These are phyloP conservation scores for Galeruca laticollis DNA, from an alignment of 2,888 invertebrate species.

Conservation along the genomic window DNA sequence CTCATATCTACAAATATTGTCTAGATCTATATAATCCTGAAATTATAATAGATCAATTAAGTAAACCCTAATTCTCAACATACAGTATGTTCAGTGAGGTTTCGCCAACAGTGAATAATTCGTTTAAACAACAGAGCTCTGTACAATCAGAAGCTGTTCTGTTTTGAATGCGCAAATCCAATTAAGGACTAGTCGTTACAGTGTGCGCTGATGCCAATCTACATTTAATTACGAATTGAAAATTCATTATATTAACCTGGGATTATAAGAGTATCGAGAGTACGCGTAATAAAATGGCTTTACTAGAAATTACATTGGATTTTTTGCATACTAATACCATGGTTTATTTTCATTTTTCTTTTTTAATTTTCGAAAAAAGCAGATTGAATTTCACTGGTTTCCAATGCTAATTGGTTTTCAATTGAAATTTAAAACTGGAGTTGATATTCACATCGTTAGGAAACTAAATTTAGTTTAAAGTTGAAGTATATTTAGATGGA, in stretches of 20 bases:
- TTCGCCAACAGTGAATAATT: constrained; percentile 23
- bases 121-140: constrained; percentile 31
- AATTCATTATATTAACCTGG: constrained; percentile 52
- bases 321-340: constrained; percentile 17
- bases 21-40: no score
- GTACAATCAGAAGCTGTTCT: constrained; percentile 39
- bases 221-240: constrained; percentile 55
- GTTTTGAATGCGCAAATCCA: constrained; percentile 45
- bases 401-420: constrained; percentile 26
- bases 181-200: constrained; percentile 29
- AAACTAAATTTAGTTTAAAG: background rate
- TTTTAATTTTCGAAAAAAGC: constrained; percentile 11
- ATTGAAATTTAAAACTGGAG: constrained; percentile 10
- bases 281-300: constrained; percentile 33
- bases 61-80: background rate
- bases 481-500: no score
- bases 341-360: constrained; percentile 5
- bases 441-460: background rate
- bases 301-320: constrained; percentile 23
- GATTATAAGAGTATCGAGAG: constrained; percentile 48
- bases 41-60: no score
- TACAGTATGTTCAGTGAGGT: constrained; percentile 26
- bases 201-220: constrained; percentile 42
- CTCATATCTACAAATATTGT: no score
- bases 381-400: constrained; percentile 16